phyloP scores from a whole-genome alignment of 2,888 invertebrate genomes.

The Galeruca laticollis region DNA sequence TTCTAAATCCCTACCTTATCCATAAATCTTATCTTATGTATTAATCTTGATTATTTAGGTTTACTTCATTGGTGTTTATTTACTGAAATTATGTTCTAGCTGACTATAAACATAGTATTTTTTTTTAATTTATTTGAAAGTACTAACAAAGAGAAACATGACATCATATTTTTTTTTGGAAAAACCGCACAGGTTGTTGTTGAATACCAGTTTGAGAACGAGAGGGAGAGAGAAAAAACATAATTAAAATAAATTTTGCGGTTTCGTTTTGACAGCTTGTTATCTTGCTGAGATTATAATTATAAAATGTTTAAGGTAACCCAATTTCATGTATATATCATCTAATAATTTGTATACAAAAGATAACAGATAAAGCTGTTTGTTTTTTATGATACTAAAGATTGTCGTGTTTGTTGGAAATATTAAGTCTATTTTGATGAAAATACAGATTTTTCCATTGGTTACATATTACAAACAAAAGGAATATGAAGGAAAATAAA shows the following conservation, averaged over 20 bases:
- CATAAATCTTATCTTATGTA: too few relatives aligned
- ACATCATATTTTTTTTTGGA: neutral
- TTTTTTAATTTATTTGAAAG: neutral
- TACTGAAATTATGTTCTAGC: neutral
- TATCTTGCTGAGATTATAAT: neutral
- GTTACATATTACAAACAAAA: neutral
- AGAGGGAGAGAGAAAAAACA: neutral
- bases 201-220: neutral
- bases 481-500: neutral
- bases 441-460: conserved; percentile 1
- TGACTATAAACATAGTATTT: neutral
- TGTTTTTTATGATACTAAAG: conserved; percentile 1
- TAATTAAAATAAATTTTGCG: neutral
- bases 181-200: conserved; percentile 8
- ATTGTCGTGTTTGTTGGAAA: neutral
- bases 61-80: neutral
- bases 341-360: conserved; percentile 2
- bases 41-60: too few relatives aligned
- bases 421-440: neutral
- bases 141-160: neutral
- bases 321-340: too few relatives aligned
- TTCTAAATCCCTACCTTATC: too few relatives aligned
- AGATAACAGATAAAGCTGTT: neutral
- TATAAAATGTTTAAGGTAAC: too few relatives aligned
- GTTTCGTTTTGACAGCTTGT: neutral